Percentiles rank a stretch among this genome's conserved stretches.
Conservation (phyloP, 2,113 vertebrate species). For the Lampris megalopsis region DNA sequence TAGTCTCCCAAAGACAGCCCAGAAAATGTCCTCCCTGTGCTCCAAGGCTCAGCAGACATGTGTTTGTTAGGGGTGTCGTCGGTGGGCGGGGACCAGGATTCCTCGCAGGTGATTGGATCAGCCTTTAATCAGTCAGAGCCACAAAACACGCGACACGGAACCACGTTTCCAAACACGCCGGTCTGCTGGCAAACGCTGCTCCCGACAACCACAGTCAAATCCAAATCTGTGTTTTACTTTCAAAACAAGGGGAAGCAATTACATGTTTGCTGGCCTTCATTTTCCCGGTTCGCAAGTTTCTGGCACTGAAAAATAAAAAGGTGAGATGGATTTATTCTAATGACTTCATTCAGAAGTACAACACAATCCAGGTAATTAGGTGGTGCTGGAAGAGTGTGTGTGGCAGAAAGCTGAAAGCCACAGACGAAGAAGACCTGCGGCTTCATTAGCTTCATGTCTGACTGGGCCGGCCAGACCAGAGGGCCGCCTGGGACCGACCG, state of each 20-base stretch:
- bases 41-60: no score
- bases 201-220: slow-evolving; percentile 26
- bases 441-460: slow-evolving; percentile 52
- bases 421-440: background rate
- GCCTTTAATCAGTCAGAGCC: no score
- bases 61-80: no score
- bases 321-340: slow-evolving; percentile 45
- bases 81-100: no score
- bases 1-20: no score
- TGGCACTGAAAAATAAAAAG: slow-evolving; percentile 3
- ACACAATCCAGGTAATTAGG: slow-evolving; percentile 66
- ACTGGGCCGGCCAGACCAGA: slow-evolving; percentile 23
- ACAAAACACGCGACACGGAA: no score
- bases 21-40: no score
- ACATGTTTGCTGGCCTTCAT: slow-evolving; percentile 37
- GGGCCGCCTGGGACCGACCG: no score
- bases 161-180: no score
- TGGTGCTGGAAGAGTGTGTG: slow-evolving; percentile 44
- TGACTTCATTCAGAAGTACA: slow-evolving; percentile 68
- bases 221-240: slow-evolving; percentile 18
- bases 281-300: slow-evolving; percentile 51
- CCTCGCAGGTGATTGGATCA: no score
- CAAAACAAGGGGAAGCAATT: slow-evolving; percentile 60
- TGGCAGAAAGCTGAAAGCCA: slow-evolving; percentile 28
- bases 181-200: no score